Percentiles rank a stretch among this genome's conserved stretches.
Conservation (phyloP, 2,797 vertebrate species). For the Coccyzus lansbergi region DNA sequence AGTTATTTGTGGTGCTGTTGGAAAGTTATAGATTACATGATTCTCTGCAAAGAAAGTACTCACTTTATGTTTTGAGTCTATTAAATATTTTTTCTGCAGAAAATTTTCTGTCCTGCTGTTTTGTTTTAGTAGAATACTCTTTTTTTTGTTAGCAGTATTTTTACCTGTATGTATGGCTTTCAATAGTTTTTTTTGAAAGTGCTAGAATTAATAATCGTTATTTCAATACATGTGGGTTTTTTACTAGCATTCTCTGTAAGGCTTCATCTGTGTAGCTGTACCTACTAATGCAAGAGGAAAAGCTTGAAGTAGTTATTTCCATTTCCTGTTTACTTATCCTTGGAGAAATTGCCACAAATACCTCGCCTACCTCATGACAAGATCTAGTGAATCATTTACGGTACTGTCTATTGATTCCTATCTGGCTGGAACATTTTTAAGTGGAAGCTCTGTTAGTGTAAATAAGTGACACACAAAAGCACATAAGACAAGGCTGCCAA, state of each 20-base stretch:
- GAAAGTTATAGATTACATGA: not conserved
- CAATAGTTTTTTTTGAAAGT: not conserved
- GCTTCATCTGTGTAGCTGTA: not conserved
- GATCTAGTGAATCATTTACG: not conserved
- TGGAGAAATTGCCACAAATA: not conserved
- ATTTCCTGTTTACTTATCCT: conserved; percentile 12
- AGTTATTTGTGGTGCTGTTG: not conserved
- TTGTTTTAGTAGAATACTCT: not conserved
- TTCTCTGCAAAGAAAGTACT: not conserved
- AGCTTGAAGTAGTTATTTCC: not conserved
- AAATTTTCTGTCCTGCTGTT: not conserved
- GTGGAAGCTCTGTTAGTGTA: not conserved
- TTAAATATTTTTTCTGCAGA: conserved; percentile 10
- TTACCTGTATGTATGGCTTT: not conserved
- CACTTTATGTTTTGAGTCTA: not conserved
- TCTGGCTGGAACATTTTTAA: not conserved
- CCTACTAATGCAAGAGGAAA: not conserved
- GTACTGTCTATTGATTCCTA: not conserved
- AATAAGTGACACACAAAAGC: not conserved
- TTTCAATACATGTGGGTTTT: not conserved
- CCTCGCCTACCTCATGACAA: not conserved
- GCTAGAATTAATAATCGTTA: not conserved
- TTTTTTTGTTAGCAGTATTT: not conserved
- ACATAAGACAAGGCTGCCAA: not conserved
- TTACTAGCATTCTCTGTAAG: not conserved